These are phyloP conservation scores for Colistium nudipinnis DNA, from an alignment of 2,113 vertebrate genomes.

Conservation along the genomic window DNA sequence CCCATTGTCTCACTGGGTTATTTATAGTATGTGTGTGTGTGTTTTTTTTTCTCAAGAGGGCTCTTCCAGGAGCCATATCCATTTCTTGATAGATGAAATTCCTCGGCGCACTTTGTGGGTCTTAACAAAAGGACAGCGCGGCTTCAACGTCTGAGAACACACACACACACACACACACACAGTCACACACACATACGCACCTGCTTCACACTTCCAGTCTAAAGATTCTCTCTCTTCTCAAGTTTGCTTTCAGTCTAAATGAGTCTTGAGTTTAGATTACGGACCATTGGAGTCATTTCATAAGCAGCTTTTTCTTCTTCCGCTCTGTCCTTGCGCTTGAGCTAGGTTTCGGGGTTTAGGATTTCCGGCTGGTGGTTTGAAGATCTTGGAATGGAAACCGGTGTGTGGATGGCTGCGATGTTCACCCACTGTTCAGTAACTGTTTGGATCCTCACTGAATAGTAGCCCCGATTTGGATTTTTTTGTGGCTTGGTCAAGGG, in stretches of 20 bases:
- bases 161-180: conserved; percentile 1
- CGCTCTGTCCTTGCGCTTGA: too few species aligned
- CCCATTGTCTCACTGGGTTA: conserved; percentile 32
- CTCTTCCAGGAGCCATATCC: conserved; percentile 67
- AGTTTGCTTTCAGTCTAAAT: conserved; percentile 5
- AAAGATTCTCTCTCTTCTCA: background rate
- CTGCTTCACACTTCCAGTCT: conserved; percentile 25
- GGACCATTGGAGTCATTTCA: too few species aligned
- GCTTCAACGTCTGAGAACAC: conserved; percentile 43
- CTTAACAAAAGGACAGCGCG: conserved; percentile 59
- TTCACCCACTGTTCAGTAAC: too few species aligned
- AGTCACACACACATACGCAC: background rate
- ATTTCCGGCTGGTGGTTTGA: too few species aligned
- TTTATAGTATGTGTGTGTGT: conserved; percentile 54
- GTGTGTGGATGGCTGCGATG: too few species aligned
- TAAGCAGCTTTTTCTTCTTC: too few species aligned
- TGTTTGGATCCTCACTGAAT: background rate
- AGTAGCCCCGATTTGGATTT: background rate
- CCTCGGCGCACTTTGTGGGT: conserved; percentile 53
- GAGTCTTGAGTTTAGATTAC: too few species aligned
- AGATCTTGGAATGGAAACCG: too few species aligned
- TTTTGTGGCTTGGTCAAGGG: conserved; percentile 8
- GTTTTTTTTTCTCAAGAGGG: conserved; percentile 64
- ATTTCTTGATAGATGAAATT: conserved; percentile 77
- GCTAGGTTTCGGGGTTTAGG: too few species aligned